These are phyloP conservation scores for Celastrina argiolus DNA, from an alignment of 2,888 invertebrate species.

Conservation along the genomic window DNA sequence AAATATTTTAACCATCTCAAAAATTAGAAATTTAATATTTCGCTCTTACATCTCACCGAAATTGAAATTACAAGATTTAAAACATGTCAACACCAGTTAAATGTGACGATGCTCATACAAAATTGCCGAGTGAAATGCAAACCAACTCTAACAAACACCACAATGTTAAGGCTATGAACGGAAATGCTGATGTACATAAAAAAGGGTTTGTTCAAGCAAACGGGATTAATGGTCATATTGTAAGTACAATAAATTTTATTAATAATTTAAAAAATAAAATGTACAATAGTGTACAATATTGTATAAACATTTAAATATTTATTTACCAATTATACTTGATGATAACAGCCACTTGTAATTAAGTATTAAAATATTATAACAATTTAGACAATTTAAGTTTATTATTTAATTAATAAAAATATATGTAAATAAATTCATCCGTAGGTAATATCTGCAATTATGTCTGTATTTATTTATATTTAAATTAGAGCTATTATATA, in stretches of 20 bases:
- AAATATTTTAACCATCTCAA: not conserved
- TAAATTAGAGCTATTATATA: too few relatives aligned
- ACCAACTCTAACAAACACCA: slow-evolving; percentile 25
- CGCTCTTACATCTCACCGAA: not conserved
- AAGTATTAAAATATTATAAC: too few relatives aligned
- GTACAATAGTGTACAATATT: too few relatives aligned
- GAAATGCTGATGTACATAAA: slow-evolving; percentile 45
- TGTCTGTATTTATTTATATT: too few relatives aligned
- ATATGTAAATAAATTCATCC: too few relatives aligned
- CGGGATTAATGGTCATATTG: slow-evolving; percentile 48
- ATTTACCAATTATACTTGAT: too few relatives aligned
- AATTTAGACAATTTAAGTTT: too few relatives aligned
- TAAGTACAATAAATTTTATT: slow-evolving; percentile 54
- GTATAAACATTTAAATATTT: too few relatives aligned
- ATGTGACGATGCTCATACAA: slow-evolving; percentile 42
- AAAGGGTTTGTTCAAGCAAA: slow-evolving; percentile 53
- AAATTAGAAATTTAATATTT: not conserved
- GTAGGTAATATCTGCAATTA: too few relatives aligned
- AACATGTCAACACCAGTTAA: slow-evolving; percentile 52
- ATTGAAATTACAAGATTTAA: not conserved
- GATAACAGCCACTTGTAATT: too few relatives aligned
- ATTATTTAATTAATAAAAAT: too few relatives aligned
- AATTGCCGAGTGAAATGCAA: slow-evolving; percentile 42
- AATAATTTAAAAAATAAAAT: too few relatives aligned
- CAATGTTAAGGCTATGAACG: slow-evolving; percentile 46